phyloP scores from a whole-genome alignment of 2,797 vertebrate genomes.

The Bradypus variegatus region DNA sequence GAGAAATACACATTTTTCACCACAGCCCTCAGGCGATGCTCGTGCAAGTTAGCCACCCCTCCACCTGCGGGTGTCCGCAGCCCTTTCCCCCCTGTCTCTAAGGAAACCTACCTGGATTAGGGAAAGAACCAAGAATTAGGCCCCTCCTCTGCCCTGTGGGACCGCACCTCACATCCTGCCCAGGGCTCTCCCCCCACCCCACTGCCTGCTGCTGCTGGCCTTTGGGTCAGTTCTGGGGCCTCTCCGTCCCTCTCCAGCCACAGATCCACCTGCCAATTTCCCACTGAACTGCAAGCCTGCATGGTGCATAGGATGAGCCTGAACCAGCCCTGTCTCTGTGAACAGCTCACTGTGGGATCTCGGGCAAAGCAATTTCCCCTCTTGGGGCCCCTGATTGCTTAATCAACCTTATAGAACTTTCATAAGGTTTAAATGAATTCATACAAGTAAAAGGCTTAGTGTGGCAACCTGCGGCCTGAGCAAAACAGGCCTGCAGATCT shows the following conservation, averaged over 20 bases:
- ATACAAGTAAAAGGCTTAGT: neutral
- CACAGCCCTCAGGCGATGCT: neutral
- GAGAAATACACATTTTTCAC: neutral
- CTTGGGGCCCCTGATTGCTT: neutral
- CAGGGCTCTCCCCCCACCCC: too few relatives aligned
- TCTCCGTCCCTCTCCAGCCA: neutral
- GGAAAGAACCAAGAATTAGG: neutral
- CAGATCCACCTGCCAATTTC: neutral
- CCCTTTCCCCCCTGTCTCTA: neutral
- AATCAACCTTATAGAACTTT: neutral
- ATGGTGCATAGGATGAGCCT: neutral
- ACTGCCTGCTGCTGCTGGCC: neutral
- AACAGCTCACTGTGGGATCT: neutral
- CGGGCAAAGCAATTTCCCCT: neutral
- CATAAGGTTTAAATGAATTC: neutral
- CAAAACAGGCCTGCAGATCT: too few relatives aligned
- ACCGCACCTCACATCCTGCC: neutral
- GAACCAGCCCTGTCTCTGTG: neutral
- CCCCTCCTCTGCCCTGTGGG: too few relatives aligned
- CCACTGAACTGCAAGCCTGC: neutral
- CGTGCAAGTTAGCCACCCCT: rapidly evolving
- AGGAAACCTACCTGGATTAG: neutral
- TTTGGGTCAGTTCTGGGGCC: neutral
- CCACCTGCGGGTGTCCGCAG: neutral
- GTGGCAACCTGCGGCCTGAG: too few relatives aligned